Evolutionary conservation across 1,140 invertebrate genomes (phyloP), one percentile per base, ranked within the genome.

Genomic region (Drosophila murphyi): DNA sequence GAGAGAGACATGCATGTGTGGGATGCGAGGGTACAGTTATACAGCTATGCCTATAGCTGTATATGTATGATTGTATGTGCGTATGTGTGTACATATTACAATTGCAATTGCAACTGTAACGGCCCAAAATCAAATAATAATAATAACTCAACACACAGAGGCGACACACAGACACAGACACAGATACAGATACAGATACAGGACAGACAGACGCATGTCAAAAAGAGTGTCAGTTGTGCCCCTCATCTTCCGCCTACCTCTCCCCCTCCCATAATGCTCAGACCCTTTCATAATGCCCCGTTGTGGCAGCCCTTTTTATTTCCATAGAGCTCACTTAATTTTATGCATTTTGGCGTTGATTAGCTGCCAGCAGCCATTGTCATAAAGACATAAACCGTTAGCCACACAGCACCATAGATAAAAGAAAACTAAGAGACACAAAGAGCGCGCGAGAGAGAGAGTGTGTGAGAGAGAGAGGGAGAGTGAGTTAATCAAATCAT

Each of bases 261-360:
- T 57, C 50, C 61, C 56, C 48, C 4, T n/a, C 31, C 29, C 7
- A 20, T 7, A 12, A 32, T 8, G 28, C 3, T 29, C 39, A 12
- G 32, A 50, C 45, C 45, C 47, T 50, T 34, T 51, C 35, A 12
- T 28, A 34, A 31, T 69, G 51, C 45, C 35, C 59, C 60, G 20
- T 63, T 63, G 10, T 41, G 29, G n/a, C 6, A 32, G 47, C 50
- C 57, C 60, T 54, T 35, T 54, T 54, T 48, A 31, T 56, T 71
- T 52, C 74, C 39, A 43, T n/a, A 74, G 39, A 63, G 72, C 69
- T 74, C 82, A 83, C 85, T 87, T 87, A 88, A 87, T 87, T 87
- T 87, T 87, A 88, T 88, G 83, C 83, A 80, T 88, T 83, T 88
- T 79, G 78, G 68, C 56, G 80, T 83, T 88, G 83, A 88, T 88